Percentiles rank a stretch among this genome's conserved stretches.
These are phyloP conservation scores for Xenopus tropicalis DNA, from an alignment of 2,113 vertebrate genomes.

Conservation along the genomic window DNA sequence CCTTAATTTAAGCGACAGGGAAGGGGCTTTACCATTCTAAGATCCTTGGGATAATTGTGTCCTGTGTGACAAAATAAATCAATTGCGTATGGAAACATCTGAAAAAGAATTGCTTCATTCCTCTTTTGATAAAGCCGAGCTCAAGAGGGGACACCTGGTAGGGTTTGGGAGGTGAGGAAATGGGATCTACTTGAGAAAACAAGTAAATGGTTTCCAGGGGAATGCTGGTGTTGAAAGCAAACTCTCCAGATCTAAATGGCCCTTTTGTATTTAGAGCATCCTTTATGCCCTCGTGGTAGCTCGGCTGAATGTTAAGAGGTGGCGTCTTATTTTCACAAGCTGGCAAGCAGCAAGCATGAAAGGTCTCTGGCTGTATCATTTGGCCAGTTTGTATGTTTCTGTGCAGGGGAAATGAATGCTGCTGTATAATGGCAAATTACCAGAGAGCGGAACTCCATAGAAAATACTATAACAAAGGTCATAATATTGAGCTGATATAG, in stretches of 20 bases:
- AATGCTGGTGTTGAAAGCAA: constrained; percentile 39
- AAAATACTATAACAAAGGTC: neutral
- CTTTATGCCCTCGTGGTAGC: constrained; percentile 25
- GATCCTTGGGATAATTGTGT: too few relatives aligned
- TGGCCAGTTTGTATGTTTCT: constrained; percentile 29
- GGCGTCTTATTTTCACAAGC: constrained; percentile 41
- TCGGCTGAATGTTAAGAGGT: constrained; percentile 39
- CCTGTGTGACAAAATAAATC: neutral
- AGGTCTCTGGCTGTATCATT: constrained; percentile 25
- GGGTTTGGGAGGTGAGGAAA: constrained; percentile 33
- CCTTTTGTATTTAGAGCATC: constrained; percentile 21
- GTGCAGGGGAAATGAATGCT: neutral
- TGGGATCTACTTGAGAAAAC: constrained; percentile 43
- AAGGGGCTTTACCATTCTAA: too few relatives aligned
- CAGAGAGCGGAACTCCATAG: neutral
- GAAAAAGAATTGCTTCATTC: constrained; percentile 21
- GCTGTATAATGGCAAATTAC: neutral
- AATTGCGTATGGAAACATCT: neutral
- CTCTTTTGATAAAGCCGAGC: constrained; percentile 9
- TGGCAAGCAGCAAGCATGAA: constrained; percentile 33
- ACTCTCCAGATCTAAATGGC: constrained; percentile 40
- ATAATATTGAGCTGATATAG: neutral
- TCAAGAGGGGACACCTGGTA: constrained; percentile 37
- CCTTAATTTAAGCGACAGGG: too few relatives aligned
- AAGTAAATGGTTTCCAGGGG: constrained; percentile 41